Base-by-base conservation (phyloP, 2,113 vertebrate genomes). In the Elaphurus davidianus region DNA sequence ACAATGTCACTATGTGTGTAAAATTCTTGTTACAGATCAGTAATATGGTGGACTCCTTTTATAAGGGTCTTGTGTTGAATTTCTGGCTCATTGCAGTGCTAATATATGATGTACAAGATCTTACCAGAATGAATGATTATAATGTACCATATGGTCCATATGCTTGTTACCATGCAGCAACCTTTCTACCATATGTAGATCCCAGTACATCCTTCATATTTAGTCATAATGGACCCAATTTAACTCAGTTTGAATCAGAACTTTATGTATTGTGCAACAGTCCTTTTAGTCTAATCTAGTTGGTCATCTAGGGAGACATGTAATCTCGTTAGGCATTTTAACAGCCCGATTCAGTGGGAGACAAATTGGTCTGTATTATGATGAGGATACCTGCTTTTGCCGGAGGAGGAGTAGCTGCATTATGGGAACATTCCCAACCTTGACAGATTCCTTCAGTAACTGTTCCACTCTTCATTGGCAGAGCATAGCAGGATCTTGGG, bases 391-490 rank as follows among this genome's bases (percentile, higher is more conserved):
- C 0, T 99, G 99, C 71, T 11, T 79, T 7, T 99, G 99, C 90
- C 7, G 71, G 78, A 47, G 25, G 47, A 91, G 54, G 54, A 0
- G 50, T 45, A 62, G n/a, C 0, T 99, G 98, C n/a, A 36, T 99
- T 43, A 99, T 99, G 98, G 0, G 33, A 0, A n/a, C 6, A 10
- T 17, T 2, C 0, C 64, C 86, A 0, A 2, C 0, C 0, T 2
- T 96, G 1, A 98, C 98, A 0, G 98, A 98, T 15, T 1, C 57
- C 0, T 99, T 98, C 94, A 99, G 98, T 57, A 98, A 99, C 17
- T 99, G 99, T 76, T 98, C 98, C 50, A 94, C 98, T 30, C 16
- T 0, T 59, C 90, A 91, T 4, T 2, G 1, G 0, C 6, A 2
- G 16, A 57, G 54, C 36, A 14, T 23, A 52, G 5, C 50, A 82